phyloP scores from a whole-genome alignment of 2,797 vertebrate genomes.

The Anabas testudineus region DNA sequence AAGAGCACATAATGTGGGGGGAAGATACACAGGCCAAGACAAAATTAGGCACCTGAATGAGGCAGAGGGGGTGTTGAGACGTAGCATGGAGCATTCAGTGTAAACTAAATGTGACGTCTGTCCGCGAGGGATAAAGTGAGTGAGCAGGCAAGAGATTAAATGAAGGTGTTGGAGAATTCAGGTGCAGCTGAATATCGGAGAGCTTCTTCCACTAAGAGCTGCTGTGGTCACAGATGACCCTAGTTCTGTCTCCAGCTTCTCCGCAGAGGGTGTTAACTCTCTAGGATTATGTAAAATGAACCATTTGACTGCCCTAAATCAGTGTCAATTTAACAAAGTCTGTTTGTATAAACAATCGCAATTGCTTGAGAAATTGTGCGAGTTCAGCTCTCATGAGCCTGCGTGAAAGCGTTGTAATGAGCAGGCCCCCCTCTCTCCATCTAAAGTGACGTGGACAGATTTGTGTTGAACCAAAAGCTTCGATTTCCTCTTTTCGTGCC shows the following conservation, averaged over 20 bases:
- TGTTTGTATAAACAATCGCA: not conserved
- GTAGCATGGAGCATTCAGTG: not conserved
- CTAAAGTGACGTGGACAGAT: slow-evolving; percentile 59
- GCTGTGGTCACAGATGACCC: slow-evolving; percentile 51
- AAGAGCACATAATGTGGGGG: slow-evolving; percentile 10
- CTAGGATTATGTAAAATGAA: not conserved
- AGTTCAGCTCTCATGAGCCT: slow-evolving; percentile 45
- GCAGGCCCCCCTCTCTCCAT: slow-evolving; percentile 35
- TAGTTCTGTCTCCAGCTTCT: slow-evolving; percentile 23
- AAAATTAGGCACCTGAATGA: slow-evolving; percentile 31
- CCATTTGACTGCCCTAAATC: not conserved
- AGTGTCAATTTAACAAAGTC: not conserved
- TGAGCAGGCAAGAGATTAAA: slow-evolving; percentile 23
- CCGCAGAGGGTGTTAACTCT: slow-evolving; percentile 18
- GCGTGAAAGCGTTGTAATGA: slow-evolving; percentile 53
- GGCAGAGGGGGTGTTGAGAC: slow-evolving; percentile 9
- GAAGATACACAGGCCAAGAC: not conserved
- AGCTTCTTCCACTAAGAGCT: slow-evolving; percentile 39
- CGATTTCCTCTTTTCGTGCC: slow-evolving; percentile 58
- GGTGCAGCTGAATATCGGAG: slow-evolving; percentile 46
- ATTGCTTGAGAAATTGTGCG: slow-evolving; percentile 16
- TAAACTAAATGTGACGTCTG: slow-evolving; percentile 32
- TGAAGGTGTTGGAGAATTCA: slow-evolving; percentile 40
- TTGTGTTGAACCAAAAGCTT: slow-evolving; percentile 51
- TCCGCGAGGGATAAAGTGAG: slow-evolving; percentile 8